Base-by-base conservation (phyloP, 2,888 invertebrate species). In the Congeria kusceri region DNA sequence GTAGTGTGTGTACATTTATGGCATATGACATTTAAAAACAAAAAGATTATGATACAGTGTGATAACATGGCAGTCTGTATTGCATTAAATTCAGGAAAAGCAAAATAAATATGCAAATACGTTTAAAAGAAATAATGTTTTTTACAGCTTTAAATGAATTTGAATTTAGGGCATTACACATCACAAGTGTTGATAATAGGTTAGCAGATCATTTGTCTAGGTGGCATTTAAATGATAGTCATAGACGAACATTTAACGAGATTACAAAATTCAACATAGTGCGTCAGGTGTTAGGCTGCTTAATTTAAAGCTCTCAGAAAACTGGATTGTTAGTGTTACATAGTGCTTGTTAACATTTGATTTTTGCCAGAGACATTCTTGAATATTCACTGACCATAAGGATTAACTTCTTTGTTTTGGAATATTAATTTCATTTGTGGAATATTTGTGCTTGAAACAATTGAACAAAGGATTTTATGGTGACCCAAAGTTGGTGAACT, bases 51-150 rank as follows among this genome's bases (percentile, higher is more conserved):
- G 11, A 18, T 70, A 27, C 32, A n/a, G 23, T 77, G 77, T 77
- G 77, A 77, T 61, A 77, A 77, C 56, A 23, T 46, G 29, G 32
- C 62, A 9, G 46, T 58, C 1, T 63, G 67, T 25, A 46, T 44
- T 46, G 69, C 59, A 18, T 18, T 76, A 4, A 66, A 66, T 66
- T 25, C 46, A 57, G 71, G 71, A n/a, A 66, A 66, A 29, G 28
- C 71, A 15, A 61, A 28, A 15, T 27, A 44, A 28, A 15, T 66
- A 56, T 77, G 57, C 77, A 71, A 27, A 18, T 46, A 13, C 66
- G 70, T 71, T 49, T 77, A 7, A 32, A 70, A 39, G 77, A 77
- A 66, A 65, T 77, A 23, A 70, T 69, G 47, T 77, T 70, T 59
- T 18, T 71, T 20, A 29, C 62, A n/a, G 32, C 66, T 13, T 7